Conservation (phyloP, 2,113 vertebrate genomes). For the Lophius piscatorius region DNA sequence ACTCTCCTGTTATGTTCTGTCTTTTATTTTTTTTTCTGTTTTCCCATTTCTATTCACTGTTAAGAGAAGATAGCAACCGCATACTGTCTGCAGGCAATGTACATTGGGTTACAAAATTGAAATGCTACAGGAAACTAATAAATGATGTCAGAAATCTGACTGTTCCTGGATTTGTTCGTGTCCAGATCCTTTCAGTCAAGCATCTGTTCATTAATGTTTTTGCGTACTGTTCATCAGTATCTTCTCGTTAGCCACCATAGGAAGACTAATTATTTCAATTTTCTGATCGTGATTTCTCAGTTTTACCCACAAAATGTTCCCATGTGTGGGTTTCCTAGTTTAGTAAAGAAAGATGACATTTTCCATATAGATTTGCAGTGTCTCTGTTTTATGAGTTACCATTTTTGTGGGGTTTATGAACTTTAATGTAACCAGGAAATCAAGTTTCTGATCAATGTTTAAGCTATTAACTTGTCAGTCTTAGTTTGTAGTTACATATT, state of each 20-base stretch:
- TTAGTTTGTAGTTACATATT: background rate
- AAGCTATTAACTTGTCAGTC: background rate
- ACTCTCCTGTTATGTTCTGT: background rate
- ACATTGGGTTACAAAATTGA: slow-evolving; percentile 2
- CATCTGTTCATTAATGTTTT: background rate
- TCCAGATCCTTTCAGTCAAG: background rate
- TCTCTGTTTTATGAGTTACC: background rate
- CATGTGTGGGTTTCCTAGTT: slow-evolving; percentile 1
- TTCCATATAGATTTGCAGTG: background rate
- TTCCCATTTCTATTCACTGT: background rate
- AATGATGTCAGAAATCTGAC: background rate
- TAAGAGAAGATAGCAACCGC: slow-evolving; percentile 1
- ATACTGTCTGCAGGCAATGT: slow-evolving; percentile 5
- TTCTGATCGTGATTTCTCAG: background rate
- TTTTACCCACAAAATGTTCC: background rate
- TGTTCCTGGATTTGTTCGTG: background rate
- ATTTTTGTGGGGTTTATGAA: too few species aligned
- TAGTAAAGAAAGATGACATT: background rate
- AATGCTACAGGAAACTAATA: slow-evolving; percentile 10
- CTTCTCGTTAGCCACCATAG: background rate
- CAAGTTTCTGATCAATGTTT: background rate
- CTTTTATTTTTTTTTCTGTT: background rate
- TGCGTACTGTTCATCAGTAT: background rate
- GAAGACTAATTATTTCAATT: background rate
- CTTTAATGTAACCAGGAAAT: background rate